Evolutionary conservation across 2,113 vertebrate genomes (phyloP), one percentile per base, ranked within the genome.

Genomic region (Protobothrops mucrosquamatus): DNA sequence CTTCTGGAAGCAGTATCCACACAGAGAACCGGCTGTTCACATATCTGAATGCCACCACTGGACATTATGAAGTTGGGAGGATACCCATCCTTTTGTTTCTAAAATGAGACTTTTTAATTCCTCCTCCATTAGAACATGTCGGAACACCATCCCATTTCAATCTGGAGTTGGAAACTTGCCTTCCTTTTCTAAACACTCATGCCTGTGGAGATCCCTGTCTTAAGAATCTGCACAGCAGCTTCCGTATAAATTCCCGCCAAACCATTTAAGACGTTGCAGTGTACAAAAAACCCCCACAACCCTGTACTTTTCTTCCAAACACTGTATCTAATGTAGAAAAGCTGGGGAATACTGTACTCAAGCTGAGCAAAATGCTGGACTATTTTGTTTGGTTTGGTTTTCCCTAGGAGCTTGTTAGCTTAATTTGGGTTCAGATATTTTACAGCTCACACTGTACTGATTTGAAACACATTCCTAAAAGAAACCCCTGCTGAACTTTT

Each of bases 401-500:
- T 94, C 94, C 96, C 95, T 93, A 95, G 92, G 93, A 93, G 74
- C 94, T 97, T 94, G 92, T 96, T 96, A 95, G 94, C 93, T 94
- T 96, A 96, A 97, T 97, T 96, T 94, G 9, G 34, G 94, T 96
- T 95, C 87, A 94, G 74, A 93, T 93, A 95, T 95, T 96, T 96
- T 95, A 96, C 91, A 92, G 94, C 88, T 93, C 94, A 93, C 95
- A 94, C 94, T 85, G 93, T 91, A 89, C 91, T 96, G 96, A 97
- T 96, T 96, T 94, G 96, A 97, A 97, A 95, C 96, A 97, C 74
- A 93, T 92, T 95, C 94, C 88, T 61, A 96, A 96, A 96, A 87
- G 92, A 95, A 95, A 91, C 92, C 91, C 95, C 92, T 89, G 93
- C 95, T 94, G 90, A 93, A 92, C 93, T 94, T 94, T 94, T 88